These are phyloP conservation scores for Rapana venosa DNA, from an alignment of 2,888 invertebrate species.

Conservation along the genomic window DNA sequence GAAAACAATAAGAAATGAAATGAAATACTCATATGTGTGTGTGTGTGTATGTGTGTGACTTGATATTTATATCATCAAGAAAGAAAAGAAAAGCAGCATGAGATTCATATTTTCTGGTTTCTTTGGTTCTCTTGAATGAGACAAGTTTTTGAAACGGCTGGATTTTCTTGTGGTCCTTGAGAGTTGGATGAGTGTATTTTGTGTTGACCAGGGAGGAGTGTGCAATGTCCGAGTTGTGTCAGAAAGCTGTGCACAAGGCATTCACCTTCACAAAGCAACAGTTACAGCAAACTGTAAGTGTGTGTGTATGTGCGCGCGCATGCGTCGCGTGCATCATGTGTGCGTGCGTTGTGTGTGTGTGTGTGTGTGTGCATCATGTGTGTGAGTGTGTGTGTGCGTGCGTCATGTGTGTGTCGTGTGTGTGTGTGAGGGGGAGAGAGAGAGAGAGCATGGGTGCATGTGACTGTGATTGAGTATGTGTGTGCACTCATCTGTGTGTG, in stretches of 20 bases:
- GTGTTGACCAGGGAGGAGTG: conserved; percentile 24
- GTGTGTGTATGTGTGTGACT: no score
- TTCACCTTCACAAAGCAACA: conserved; percentile 34
- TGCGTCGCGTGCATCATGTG: neutral
- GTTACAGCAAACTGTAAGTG: conserved; percentile 34
- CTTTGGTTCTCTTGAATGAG: no score
- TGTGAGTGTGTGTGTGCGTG: neutral
- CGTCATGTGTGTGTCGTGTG: no score
- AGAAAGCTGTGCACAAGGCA: conserved; percentile 36
- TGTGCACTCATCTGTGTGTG: no score
- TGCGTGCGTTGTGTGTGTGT: no score
- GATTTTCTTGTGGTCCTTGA: no score
- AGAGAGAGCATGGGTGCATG: conserved; percentile 3
- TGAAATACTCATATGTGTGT: no score
- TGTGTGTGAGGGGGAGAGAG: no score
- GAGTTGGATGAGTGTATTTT: no score
- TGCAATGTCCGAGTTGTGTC: conserved; percentile 20
- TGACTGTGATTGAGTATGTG: neutral
- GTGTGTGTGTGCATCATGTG: neutral
- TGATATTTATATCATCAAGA: neutral
- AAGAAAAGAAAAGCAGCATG: neutral
- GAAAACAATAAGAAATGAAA: no score
- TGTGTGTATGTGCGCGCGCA: neutral
- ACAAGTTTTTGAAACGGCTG: no score
- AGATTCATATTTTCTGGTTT: no score